phyloP scores from a whole-genome alignment of 2,797 vertebrate genomes.

The Coranthus polyacanthus region DNA sequence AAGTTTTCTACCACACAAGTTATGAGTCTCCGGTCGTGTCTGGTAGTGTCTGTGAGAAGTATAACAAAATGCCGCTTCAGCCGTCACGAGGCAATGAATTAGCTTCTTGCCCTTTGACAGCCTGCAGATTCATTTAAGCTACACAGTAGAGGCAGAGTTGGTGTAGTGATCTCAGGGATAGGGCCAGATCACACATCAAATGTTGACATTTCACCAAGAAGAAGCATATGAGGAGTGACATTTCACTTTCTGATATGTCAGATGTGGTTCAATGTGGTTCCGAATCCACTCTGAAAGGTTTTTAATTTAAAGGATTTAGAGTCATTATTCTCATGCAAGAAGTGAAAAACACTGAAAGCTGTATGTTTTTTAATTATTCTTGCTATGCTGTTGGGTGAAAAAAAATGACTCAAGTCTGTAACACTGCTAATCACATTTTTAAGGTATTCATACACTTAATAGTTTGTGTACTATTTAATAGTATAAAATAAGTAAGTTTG shows the following conservation, averaged over 20 bases:
- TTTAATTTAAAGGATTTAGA: slow-evolving; percentile 24
- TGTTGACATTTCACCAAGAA: slow-evolving; percentile 52
- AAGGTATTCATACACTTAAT: slow-evolving; percentile 3
- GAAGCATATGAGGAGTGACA: slow-evolving; percentile 39
- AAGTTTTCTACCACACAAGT: slow-evolving; percentile 45
- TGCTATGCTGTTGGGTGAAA: slow-evolving; percentile 7
- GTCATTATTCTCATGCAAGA: background rate
- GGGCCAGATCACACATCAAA: slow-evolving; percentile 44
- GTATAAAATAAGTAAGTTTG: too few species aligned
- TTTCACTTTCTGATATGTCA: slow-evolving; percentile 43
- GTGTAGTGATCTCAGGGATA: slow-evolving; percentile 22
- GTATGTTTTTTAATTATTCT: slow-evolving; percentile 32
- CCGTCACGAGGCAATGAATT: slow-evolving; percentile 44
- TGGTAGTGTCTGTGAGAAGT: slow-evolving; percentile 31
- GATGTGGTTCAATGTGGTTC: slow-evolving; percentile 3
- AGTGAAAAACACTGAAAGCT: background rate
- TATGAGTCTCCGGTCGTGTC: slow-evolving; percentile 43
- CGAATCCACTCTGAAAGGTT: slow-evolving; percentile 22
- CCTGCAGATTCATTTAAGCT: slow-evolving; percentile 21
- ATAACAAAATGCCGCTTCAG: slow-evolving; percentile 42
- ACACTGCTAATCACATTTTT: background rate
- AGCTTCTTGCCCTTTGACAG: slow-evolving; percentile 54
- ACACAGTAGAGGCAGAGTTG: slow-evolving; percentile 16
- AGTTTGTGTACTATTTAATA: slow-evolving; percentile 6
- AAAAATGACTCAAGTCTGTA: background rate